A percentile compares a stretch with the other conserved stretches of the same genome.
phyloP scores from a whole-genome alignment of 2,888 invertebrate species.

The Pseudococcus longispinus region DNA sequence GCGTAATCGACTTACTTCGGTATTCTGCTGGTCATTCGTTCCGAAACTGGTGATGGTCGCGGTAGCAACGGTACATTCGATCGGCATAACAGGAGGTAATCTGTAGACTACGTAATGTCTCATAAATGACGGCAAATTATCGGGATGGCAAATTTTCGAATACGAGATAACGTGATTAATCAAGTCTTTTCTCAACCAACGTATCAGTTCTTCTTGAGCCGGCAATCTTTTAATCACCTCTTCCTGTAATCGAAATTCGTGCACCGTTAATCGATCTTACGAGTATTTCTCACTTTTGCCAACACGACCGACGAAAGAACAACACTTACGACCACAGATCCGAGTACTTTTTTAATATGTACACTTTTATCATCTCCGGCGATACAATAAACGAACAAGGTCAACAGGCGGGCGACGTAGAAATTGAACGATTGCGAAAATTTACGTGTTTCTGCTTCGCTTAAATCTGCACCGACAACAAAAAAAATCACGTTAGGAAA shows the following conservation, averaged over 20 bases:
- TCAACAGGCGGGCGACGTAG: constrained; percentile 49
- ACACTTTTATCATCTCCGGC: constrained; percentile 52
- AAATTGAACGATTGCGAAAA: constrained; percentile 50
- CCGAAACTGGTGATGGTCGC: constrained; percentile 43
- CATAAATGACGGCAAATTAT: constrained; percentile 54
- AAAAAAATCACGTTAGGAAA: not conserved
- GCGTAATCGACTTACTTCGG: not conserved
- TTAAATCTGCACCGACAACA: constrained; percentile 42
- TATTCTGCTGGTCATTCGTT: not conserved
- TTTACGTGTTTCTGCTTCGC: constrained; percentile 14
- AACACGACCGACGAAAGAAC: not conserved
- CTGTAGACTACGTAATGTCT: constrained; percentile 54
- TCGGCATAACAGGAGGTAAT: constrained; percentile 50
- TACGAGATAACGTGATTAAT: constrained; percentile 54
- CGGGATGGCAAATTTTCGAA: constrained; percentile 47
- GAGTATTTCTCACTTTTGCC: not conserved
- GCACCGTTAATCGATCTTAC: not conserved
- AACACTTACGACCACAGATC: constrained; percentile 48
- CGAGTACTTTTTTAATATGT: constrained; percentile 49
- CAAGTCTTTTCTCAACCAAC: constrained; percentile 52
- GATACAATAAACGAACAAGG: constrained; percentile 46
- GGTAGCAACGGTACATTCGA: constrained; percentile 51
- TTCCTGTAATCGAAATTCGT: constrained; percentile 25
- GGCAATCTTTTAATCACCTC: constrained; percentile 52
- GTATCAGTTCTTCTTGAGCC: constrained; percentile 37